Conservation (phyloP, 1,140 invertebrate genomes). For the Dysdera silvatica region DNA sequence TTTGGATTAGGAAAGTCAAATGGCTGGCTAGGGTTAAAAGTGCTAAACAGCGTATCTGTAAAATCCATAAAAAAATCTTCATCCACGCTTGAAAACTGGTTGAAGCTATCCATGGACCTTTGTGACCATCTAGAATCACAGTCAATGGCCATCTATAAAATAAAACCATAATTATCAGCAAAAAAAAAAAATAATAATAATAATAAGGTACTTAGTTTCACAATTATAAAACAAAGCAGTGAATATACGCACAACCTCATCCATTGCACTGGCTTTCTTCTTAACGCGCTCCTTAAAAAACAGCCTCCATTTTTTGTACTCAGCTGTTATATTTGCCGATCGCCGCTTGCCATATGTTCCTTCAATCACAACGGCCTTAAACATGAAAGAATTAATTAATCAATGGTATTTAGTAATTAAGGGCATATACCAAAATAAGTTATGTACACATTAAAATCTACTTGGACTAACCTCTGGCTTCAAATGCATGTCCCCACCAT, state of each 20-base stretch:
- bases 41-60: slow-evolving; percentile 80
- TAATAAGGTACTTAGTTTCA: not conserved
- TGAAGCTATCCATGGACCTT: slow-evolving; percentile 21
- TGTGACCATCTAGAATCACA: slow-evolving; percentile 51
- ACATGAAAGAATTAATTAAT: not conserved
- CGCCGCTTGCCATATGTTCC: slow-evolving; percentile 99
- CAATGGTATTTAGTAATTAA: not conserved
- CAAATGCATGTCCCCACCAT: slow-evolving; percentile 87
- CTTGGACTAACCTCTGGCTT: slow-evolving; percentile 74
- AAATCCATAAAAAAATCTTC: slow-evolving; percentile 75
- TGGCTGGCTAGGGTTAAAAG: slow-evolving; percentile 75
- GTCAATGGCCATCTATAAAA: slow-evolving; percentile 56
- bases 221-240: not conserved
- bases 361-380: slow-evolving; percentile 82
- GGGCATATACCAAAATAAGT: not conserved
- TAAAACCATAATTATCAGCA: not conserved
- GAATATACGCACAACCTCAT: slow-evolving; percentile 14
- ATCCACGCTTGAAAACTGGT: slow-evolving; percentile 57
- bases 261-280: slow-evolving; percentile 12
- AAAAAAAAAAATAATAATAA: not conserved
- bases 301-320: slow-evolving; percentile 99
- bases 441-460: not conserved
- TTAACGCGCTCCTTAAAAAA: slow-evolving; percentile 75
- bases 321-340: slow-evolving; percentile 89
- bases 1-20: slow-evolving; percentile 93